A percentile compares a stretch with the other conserved stretches of the same genome.
Evolutionary conservation across 2,888 invertebrate species (phyloP).

Genomic region (Drosophila mercatorum): DNA sequence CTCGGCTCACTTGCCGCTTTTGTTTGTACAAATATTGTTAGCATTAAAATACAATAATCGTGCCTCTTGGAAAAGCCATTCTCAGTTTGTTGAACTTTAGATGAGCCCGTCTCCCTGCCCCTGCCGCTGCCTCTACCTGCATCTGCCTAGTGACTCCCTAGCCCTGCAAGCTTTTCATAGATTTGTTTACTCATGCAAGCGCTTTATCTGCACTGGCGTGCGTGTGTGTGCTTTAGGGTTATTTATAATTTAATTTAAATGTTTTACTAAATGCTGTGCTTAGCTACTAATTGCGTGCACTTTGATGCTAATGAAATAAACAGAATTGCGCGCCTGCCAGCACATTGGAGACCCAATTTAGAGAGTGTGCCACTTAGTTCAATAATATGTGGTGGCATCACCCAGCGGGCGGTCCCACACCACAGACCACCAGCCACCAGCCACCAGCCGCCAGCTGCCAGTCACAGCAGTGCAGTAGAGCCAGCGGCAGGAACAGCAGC

Average conservation of each 20-base stretch:
- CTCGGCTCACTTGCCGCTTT: constrained; percentile 25
- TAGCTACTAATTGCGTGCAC: constrained; percentile 71
- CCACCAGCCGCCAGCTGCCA: background rate
- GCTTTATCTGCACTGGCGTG: constrained; percentile 4
- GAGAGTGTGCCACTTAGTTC: constrained; percentile 72
- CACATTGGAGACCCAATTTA: constrained; percentile 59
- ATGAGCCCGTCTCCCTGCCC: background rate
- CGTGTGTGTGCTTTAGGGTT: constrained; percentile 7
- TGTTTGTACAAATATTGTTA: constrained; percentile 69
- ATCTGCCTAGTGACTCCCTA: constrained; percentile 5
- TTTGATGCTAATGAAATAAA: constrained; percentile 69
- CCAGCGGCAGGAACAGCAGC: constrained; percentile 13
- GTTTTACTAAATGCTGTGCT: constrained; percentile 62
- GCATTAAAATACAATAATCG: constrained; percentile 52
- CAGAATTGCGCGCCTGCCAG: constrained; percentile 41
- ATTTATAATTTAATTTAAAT: constrained; percentile 66
- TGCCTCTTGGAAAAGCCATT: constrained; percentile 56
- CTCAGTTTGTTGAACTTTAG: constrained; percentile 68
- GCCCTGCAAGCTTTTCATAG: constrained; percentile 62
- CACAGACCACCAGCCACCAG: background rate
- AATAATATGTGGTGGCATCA: constrained; percentile 45
- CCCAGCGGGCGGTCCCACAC: constrained; percentile 30
- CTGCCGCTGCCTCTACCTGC: background rate
- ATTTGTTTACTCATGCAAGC: constrained; percentile 59
- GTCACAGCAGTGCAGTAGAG: constrained; percentile 5